These are phyloP conservation scores for Drosophila barbarae DNA, from an alignment of 2,888 invertebrate species.

Conservation along the genomic window DNA sequence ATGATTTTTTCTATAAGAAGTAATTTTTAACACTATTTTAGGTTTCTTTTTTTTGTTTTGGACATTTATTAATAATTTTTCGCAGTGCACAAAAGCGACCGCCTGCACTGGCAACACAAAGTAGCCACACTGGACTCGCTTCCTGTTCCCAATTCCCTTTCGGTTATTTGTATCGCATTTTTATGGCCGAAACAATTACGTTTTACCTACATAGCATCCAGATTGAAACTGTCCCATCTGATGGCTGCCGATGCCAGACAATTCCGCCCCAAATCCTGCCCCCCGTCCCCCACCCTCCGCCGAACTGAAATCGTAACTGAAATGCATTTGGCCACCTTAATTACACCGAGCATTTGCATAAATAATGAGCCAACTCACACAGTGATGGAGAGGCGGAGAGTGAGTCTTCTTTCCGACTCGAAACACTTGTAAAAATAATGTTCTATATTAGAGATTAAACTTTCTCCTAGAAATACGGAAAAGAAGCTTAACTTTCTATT, in stretches of 20 bases:
- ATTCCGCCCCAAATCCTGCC: neutral
- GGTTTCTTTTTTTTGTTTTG: no score
- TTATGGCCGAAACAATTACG: conserved; percentile 63
- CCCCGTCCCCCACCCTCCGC: neutral
- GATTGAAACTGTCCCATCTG: conserved; percentile 24
- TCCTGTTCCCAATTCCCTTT: conserved; percentile 16
- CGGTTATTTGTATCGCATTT: conserved; percentile 42
- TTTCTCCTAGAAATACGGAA: neutral
- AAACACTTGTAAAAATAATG: conserved; percentile 1
- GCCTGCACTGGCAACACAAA: conserved; percentile 55
- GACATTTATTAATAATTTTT: neutral
- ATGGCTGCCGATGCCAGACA: conserved; percentile 2
- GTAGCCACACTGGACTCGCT: conserved; percentile 45
- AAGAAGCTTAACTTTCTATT: neutral
- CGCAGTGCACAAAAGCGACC: neutral
- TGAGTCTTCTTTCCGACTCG: neutral
- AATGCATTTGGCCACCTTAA: conserved; percentile 56
- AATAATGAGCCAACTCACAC: conserved; percentile 41
- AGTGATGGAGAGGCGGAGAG: neutral
- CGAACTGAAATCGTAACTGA: conserved; percentile 20
- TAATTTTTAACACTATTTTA: no score
- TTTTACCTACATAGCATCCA: conserved; percentile 37
- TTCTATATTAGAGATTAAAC: neutral
- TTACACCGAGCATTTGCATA: conserved; percentile 58
- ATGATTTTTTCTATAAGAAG: no score